Conservation (phyloP, 1,140 invertebrate species). For the Mactra quadrangularis region DNA sequence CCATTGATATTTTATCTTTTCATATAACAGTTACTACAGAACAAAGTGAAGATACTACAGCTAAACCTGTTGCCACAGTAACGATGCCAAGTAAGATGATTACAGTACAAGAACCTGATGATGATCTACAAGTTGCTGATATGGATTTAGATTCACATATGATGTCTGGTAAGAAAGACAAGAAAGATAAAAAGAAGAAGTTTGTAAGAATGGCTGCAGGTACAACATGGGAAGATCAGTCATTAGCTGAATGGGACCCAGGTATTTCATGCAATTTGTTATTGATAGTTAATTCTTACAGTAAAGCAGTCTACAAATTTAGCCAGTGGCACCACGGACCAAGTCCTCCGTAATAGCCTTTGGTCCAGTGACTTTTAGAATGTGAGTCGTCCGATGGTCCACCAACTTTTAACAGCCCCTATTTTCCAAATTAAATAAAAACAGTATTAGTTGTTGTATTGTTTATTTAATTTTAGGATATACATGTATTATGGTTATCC, state of each 20-base stretch:
- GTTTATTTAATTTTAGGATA: too few relatives aligned
- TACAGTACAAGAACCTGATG: slow-evolving; percentile 4
- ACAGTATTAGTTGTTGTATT: too few relatives aligned
- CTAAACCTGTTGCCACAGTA: slow-evolving; percentile 25
- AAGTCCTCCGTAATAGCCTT: too few relatives aligned
- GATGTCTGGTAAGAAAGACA: slow-evolving; percentile 78
- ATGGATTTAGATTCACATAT: slow-evolving; percentile 47
- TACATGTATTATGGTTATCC: too few relatives aligned
- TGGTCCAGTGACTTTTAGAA: too few relatives aligned
- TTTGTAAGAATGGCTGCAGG: slow-evolving; percentile 95
- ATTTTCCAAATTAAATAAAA: too few relatives aligned
- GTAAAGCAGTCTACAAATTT: too few relatives aligned
- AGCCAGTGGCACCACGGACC: too few relatives aligned
- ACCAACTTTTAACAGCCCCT: too few relatives aligned
- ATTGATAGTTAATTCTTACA: too few relatives aligned
- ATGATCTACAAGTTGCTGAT: slow-evolving; percentile 46
- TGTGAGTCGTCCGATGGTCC: too few relatives aligned
- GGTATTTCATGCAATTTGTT: slow-evolving; percentile 84
- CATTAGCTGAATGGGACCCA: slow-evolving; percentile 95
- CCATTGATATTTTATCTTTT: too few relatives aligned
- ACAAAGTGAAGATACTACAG: not conserved
- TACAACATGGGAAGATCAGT: slow-evolving; percentile 96
- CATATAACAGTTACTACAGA: not conserved
- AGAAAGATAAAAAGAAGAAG: slow-evolving; percentile 89
- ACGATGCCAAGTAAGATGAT: slow-evolving; percentile 10